Evolutionary conservation across 2,888 invertebrate genomes (phyloP), one percentile per base, ranked within the genome.

Genomic region (Coleophora deauratella): DNA sequence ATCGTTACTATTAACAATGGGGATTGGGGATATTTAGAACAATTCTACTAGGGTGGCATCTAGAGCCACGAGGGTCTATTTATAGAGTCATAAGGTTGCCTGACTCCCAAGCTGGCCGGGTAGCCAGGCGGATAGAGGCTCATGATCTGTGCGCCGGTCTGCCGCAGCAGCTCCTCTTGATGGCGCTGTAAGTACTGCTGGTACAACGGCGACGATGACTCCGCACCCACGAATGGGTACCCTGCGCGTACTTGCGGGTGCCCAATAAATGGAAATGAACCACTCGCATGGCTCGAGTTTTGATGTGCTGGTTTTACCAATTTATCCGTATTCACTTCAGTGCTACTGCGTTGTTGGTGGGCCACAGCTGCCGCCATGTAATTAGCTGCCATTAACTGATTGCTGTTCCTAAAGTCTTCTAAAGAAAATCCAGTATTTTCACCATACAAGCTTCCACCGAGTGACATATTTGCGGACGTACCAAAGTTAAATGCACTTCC

Each of bases 401-500:
- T 90, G 46, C 87, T 86, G 35, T 89, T 82, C 41, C 92, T 87
- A 57, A 88, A 88, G 52, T 92, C 91, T 54, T 92, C 92, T 37
- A 79, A 75, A 39, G 92, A 79, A 66, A 91, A 92, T 33, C 88
- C 88, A 52, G 89, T 85, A 60, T 90, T 91, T 35, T 91, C 91
- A 7, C 84, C 86, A 54, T 90, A 90, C 35, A 91, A 67, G 11
- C 88, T 87, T 10, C 88, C 66, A 43, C 81, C 67, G 41, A 89
- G 69, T 34, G 86, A 77, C 59, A 91, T 78, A 44, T 89, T 87
- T 3, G 91, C 86, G 0, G 92, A 85, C 3, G 93, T 88, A 12
- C 93, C 93, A 62, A 94, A 95, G 66, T 94, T 95, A 58, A 95
- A 95, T 38, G 95, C 94, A 74, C 93, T 94, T 21, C 93, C 91